Evolutionary conservation across 2,888 invertebrate species (phyloP), one percentile per base, ranked within the genome.

Genomic region (Campoletis raptor): DNA sequence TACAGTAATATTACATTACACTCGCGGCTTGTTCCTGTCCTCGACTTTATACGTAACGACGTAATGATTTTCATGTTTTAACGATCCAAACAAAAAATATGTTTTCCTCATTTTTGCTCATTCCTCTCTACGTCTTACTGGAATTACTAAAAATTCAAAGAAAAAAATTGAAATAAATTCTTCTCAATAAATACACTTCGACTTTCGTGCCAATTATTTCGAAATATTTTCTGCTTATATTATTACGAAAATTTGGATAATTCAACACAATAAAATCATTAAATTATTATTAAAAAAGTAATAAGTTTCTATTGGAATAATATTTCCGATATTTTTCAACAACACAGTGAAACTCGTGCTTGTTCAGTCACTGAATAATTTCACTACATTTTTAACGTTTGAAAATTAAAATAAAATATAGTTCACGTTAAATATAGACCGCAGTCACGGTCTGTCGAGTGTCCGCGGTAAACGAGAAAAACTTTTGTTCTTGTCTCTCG

Each of bases 361-460:
- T 30, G 24, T 12, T 57, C 57, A 57, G 30, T 57, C 10, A 30
- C 57, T 57, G 12, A 5, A 24, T 57, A 7, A 12, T 24, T 57
- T 12, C 10, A 57, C 12, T 3, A 57, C 10, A 12, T 57, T 57
- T 57, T 12, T 1, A 24, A 57, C 12, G 57, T 57, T 57, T 15
- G 61, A 30, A 61, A 61, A 61, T 30, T 30, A 1, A 30, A 30
- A 30, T 61, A 24, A 30, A 30, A 72, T 52, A 52, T 72, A 37
- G 67, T 67, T 40, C 2, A 70, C 30, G 24, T 48, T 21, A 70
- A 21, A 70, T 24, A 30, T 45, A 18, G 18, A 45, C 45, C 15
- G 40, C 18, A 24, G 74, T 77, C 48, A 64, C 64, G 64, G 77
- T 77, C 66, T 48, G 66, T 77, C 36, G 77, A 48, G 64, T 45